Conservation (phyloP, 2,888 invertebrate genomes). For the Deilephila elpenor region DNA sequence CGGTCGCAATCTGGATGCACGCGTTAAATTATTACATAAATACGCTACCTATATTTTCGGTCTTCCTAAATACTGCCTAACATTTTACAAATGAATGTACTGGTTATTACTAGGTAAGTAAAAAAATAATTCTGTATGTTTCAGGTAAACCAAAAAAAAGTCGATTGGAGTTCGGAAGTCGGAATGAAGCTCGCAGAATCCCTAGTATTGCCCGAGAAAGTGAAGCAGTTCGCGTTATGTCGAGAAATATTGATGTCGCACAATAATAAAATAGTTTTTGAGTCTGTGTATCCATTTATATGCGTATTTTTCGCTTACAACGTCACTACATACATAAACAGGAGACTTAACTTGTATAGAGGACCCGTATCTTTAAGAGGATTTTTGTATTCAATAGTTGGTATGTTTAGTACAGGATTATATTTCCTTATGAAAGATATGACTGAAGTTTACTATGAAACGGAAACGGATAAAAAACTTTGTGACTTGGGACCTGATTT, state of each 20-base stretch:
- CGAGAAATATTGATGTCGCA: constrained; percentile 88
- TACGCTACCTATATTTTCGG: not conserved
- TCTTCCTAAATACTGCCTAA: not conserved
- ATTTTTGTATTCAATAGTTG: constrained; percentile 82
- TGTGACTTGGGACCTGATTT: constrained; percentile 86
- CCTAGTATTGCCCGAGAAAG: constrained; percentile 89
- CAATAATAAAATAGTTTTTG: constrained; percentile 84
- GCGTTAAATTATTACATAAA: no score
- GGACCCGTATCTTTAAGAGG: constrained; percentile 78
- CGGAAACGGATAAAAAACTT: constrained; percentile 85
- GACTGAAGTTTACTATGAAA: constrained; percentile 86
- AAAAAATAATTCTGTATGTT: constrained; percentile 38
- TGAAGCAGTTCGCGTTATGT: constrained; percentile 92
- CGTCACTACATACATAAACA: constrained; percentile 80
- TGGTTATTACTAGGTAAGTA: not conserved
- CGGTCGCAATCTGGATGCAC: no score
- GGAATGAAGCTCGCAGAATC: constrained; percentile 87
- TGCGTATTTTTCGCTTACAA: constrained; percentile 81
- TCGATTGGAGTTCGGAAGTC: constrained; percentile 87
- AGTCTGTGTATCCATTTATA: constrained; percentile 80
- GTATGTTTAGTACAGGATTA: constrained; percentile 82
- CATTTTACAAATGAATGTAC: not conserved
- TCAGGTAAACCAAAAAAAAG: constrained; percentile 85
- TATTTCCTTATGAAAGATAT: constrained; percentile 88
- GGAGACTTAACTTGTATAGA: constrained; percentile 80